These are phyloP conservation scores for Peromyscus leucopus DNA, from an alignment of 2,113 vertebrate species.

Conservation along the genomic window DNA sequence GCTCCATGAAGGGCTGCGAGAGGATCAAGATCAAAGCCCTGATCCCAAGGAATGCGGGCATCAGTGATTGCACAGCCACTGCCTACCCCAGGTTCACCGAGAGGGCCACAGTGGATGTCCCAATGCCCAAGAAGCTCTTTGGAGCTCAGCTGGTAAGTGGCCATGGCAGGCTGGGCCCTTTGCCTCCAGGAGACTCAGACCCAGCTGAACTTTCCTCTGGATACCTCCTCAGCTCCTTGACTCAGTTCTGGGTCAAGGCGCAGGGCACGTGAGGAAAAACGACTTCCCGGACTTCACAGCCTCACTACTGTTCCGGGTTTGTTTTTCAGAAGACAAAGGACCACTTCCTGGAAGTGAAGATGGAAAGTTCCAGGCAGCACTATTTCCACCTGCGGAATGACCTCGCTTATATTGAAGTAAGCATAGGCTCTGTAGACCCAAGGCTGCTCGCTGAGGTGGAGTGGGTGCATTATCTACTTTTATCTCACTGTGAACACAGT, in stretches of 20 bases:
- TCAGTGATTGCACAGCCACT: conserved; percentile 92
- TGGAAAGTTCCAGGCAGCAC: conserved; percentile 93
- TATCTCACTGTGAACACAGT: neutral
- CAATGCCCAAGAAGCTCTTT: conserved; percentile 93
- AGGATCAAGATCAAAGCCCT: conserved; percentile 94
- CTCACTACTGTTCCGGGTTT: accelerated
- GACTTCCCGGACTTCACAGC: accelerated
- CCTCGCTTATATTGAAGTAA: conserved; percentile 93
- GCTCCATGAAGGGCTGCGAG: conserved; percentile 96
- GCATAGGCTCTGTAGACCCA: neutral
- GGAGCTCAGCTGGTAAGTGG: conserved; percentile 89
- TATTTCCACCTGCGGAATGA: conserved; percentile 96
- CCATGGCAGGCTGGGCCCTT: neutral
- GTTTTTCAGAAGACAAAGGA: conserved; percentile 89
- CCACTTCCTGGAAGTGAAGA: conserved; percentile 94
- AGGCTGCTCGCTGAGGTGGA: accelerated
- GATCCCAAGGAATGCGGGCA: conserved; percentile 89
- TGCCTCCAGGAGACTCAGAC: neutral
- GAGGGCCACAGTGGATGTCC: conserved; percentile 92
- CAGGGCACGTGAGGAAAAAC: accelerated
- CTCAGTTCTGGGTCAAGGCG: neutral
- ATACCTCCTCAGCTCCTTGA: neutral
- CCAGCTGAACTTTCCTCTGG: neutral
- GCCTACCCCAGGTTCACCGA: conserved; percentile 94
- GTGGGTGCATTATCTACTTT: neutral